Conservation (phyloP, 2,113 vertebrate species). For the Phodopus roborovskii region DNA sequence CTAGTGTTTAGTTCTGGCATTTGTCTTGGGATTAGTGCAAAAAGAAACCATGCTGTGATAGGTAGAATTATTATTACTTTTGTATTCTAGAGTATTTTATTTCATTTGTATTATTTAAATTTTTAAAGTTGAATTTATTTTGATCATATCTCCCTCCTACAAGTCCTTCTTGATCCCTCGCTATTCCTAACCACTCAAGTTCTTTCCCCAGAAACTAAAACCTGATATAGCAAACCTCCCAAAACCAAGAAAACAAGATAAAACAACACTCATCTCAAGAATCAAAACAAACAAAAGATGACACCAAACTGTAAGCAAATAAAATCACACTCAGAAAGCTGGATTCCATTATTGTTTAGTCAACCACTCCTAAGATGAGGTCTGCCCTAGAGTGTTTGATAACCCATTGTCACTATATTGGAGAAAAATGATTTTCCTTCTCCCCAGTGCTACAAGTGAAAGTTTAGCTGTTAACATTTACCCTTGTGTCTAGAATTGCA, state of each 20-base stretch:
- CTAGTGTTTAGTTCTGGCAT: not conserved
- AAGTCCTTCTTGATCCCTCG: not conserved
- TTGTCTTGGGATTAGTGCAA: not conserved
- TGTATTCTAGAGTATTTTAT: not conserved
- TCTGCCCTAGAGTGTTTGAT: not conserved
- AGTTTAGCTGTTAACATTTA: not conserved
- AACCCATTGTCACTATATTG: not conserved
- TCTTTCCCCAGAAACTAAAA: not conserved
- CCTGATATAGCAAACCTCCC: not conserved
- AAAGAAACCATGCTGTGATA: not conserved
- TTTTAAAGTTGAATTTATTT: not conserved
- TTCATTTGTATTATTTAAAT: not conserved
- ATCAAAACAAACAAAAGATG: not conserved
- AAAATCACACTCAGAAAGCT: not conserved
- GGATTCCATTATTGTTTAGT: not conserved
- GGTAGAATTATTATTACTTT: not conserved
- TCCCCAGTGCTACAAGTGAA: rapidly evolving
- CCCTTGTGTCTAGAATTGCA: not conserved
- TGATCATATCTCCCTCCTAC: too few species aligned
- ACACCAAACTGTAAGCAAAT: too few species aligned
- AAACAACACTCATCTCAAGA: not conserved
- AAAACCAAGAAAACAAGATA: not conserved
- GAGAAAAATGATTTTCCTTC: not conserved
- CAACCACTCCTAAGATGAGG: not conserved
- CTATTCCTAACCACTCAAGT: not conserved